Evolutionary conservation across 2,888 invertebrate species (phyloP), one percentile per base, ranked within the genome.

Genomic region (Cryptocephalus primarius): DNA sequence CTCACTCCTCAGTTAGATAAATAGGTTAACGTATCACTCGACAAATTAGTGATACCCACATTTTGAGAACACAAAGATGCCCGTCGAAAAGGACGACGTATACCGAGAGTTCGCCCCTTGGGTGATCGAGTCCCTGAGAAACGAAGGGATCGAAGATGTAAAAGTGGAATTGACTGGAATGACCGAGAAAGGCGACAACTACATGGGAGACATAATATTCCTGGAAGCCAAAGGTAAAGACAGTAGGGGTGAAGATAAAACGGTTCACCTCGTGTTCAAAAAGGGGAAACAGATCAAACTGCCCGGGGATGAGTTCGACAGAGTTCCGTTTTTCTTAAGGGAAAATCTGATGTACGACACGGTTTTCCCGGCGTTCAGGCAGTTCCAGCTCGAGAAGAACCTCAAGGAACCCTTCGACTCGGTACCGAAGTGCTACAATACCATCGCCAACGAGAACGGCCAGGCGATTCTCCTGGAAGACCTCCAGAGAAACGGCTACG

Each of bases 401-500:
- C 12, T 50, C 9, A 11, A 40, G 12, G 33, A 44, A 1, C 36
- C 32, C 6, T 53, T 56, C 39, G n/a, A 43, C 14, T 48, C 50
- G 4, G 34, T 51, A 9, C 54, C 57, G 31, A 49, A 54, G 41
- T 55, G 53, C 40, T 54, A 53, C 41, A 42, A 45, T 8, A 46
- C 50, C 10, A 32, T 53, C 9, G 22, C 45, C 1, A 33, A 42
- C 2, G 48, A 52, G 2, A 13, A 50, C 8, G 40, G 39, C 13
- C 53, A 57, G 39, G 48, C 51, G 1, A 13, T 57, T 1, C 45
- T 55, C 1, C 41, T 57, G 8, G 46, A 55, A 39, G 53, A 56
- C 40, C 39, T 58, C 8, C 53, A 48, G 40, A 41, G 33, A 9
- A 9, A 13, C 9, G 56, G 55, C 1, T 58, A 48, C 32, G 47